A percentile compares a stretch with the other conserved stretches of the same genome.
Evolutionary conservation across 64 coral and sea anemone genomes (phyloP).

Genomic region (Orbicella faveolata): DNA sequence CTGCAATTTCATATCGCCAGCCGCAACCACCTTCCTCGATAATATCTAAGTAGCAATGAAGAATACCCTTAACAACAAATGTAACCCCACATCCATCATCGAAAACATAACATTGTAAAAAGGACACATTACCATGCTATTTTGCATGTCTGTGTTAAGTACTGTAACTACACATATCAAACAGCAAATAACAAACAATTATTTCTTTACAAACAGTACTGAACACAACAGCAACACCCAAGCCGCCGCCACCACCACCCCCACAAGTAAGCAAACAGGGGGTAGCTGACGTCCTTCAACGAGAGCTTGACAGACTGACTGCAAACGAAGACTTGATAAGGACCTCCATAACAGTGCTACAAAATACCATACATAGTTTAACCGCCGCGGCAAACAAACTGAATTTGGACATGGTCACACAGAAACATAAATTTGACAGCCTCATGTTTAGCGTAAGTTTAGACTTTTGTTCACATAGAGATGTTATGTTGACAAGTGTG

Average conservation of each 20-base stretch:
- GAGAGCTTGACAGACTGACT: background rate
- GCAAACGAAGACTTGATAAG: constrained; percentile 7
- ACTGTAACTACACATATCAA: too few species aligned
- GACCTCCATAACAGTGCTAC: constrained; percentile 11
- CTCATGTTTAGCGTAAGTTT: background rate
- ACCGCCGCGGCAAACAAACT: background rate
- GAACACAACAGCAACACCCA: background rate
- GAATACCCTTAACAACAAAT: too few species aligned
- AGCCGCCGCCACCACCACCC: background rate
- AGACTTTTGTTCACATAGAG: too few species aligned
- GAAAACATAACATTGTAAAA: too few species aligned
- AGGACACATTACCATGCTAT: too few species aligned
- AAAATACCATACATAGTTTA: constrained; percentile 3
- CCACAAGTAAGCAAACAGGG: background rate
- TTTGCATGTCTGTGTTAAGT: too few species aligned
- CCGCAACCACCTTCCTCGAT: too few species aligned
- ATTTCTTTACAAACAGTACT: background rate
- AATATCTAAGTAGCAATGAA: too few species aligned
- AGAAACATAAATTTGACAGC: background rate
- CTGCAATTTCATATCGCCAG: too few species aligned
- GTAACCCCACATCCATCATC: too few species aligned
- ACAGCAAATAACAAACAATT: too few species aligned
- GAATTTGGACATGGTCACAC: background rate
- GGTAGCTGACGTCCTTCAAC: background rate
- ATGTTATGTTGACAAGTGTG: too few species aligned